phyloP scores from a whole-genome alignment of 1,140 invertebrate genomes.

The Chrysomallon squamiferum region DNA sequence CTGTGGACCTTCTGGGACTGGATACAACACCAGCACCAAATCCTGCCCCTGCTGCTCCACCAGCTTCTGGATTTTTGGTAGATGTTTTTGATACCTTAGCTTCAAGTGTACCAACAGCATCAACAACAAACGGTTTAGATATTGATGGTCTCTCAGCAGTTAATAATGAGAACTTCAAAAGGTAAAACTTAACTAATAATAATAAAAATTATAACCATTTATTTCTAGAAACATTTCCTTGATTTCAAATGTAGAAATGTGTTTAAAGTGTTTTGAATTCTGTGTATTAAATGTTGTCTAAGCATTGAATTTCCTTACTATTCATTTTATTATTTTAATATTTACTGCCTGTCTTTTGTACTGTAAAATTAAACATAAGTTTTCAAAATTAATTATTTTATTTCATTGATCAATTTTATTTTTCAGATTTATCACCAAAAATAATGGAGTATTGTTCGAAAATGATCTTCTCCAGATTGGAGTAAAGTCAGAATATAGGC shows the following conservation, averaged over 20 bases:
- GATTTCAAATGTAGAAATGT: no score
- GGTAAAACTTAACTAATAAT: no score
- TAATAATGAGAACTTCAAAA: constrained; percentile 44
- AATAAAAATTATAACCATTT: no score
- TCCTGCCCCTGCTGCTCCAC: constrained; percentile 8
- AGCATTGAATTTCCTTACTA: no score
- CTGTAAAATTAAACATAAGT: no score
- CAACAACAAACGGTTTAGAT: constrained; percentile 30
- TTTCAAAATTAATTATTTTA: no score
- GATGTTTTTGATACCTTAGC: constrained; percentile 34
- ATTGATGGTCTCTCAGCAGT: constrained; percentile 36
- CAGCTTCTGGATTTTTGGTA: constrained; percentile 30
- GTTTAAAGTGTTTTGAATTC: no score
- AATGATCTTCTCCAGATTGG: constrained; percentile 98
- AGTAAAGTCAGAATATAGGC: constrained; percentile 91
- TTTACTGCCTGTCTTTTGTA: no score
- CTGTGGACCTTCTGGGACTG: constrained; percentile 48
- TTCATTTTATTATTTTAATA: no score
- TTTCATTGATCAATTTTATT: no score
- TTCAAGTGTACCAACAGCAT: background rate
- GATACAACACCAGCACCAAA: constrained; percentile 22
- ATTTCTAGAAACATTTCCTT: no score
- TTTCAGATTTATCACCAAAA: constrained; percentile 89
- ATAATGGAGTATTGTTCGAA: constrained; percentile 91
- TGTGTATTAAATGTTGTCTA: no score